A percentile compares a stretch with the other conserved stretches of the same genome.
Conservation (phyloP, 2,113 vertebrate species). For the Martes martes region DNA sequence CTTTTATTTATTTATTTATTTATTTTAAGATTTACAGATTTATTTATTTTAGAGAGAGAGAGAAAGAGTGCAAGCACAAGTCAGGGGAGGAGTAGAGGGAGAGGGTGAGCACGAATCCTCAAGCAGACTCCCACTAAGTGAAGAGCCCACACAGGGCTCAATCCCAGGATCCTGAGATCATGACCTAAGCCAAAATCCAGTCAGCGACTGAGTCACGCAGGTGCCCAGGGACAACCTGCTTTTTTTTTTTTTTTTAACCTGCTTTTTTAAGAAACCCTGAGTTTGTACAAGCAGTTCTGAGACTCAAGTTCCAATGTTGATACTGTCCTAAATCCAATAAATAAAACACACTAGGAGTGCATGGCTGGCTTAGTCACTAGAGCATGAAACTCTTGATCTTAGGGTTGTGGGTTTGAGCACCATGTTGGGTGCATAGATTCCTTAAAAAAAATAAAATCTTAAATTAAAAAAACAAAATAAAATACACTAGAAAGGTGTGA, state of each 20-base stretch:
- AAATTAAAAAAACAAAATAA: not conserved
- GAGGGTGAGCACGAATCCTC: not conserved
- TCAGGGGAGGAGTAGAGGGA: not conserved
- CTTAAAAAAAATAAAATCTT: not conserved
- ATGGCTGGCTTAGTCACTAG: not conserved
- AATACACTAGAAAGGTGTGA: not conserved
- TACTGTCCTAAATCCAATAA: not conserved
- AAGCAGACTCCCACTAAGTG: not conserved
- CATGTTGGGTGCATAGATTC: not conserved
- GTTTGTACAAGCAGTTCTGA: not conserved
- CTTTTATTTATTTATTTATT: not conserved
- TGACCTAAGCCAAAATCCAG: not conserved
- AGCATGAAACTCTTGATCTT: not conserved
- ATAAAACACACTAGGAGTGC: not conserved
- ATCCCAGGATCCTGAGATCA: not conserved
- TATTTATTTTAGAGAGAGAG: not conserved
- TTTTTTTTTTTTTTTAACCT: conserved; percentile 23
- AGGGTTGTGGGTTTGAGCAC: not conserved
- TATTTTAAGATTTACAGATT: not conserved
- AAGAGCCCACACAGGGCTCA: not conserved
- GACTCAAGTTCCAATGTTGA: not conserved
- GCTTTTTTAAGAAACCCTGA: conserved; percentile 3
- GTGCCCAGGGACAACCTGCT: not conserved
- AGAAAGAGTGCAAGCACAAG: not conserved
- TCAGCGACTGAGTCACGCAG: not conserved